phyloP scores from a whole-genome alignment of 2,113 vertebrate genomes.

The Sturnus vulgaris region DNA sequence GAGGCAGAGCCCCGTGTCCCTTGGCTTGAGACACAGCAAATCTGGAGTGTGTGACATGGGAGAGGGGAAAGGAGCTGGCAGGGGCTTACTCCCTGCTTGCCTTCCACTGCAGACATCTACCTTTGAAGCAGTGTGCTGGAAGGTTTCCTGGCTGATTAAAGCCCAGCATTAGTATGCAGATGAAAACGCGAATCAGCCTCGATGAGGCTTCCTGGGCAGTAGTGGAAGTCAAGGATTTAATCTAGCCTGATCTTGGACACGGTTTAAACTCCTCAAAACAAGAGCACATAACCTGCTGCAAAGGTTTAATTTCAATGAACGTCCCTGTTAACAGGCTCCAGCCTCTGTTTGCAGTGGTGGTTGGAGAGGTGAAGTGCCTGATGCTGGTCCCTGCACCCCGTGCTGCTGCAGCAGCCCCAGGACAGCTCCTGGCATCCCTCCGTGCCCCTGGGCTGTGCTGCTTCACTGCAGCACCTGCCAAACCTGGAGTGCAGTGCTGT shows the following conservation, averaged over 20 bases:
- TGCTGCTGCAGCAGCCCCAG: neutral
- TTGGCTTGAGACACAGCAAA: constrained; percentile 32
- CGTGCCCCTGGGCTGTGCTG: neutral
- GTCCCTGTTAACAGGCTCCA: neutral
- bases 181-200: neutral
- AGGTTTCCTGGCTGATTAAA: constrained; percentile 22
- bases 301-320: constrained; percentile 10
- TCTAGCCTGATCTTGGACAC: neutral
- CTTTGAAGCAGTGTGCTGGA: constrained; percentile 8
- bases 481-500: rapidly evolving
- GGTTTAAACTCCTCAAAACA: constrained; percentile 23
- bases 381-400: rapidly evolving
- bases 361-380: neutral
- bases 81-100: neutral
- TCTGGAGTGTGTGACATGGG: neutral
- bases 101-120: constrained; percentile 2
- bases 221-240: neutral
- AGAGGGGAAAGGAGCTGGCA: neutral
- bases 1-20: neutral
- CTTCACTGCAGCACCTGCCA: neutral
- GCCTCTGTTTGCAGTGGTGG: neutral
- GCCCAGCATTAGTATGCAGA: neutral
- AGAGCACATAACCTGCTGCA: neutral
- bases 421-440: neutral
- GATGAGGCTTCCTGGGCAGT: neutral